These are phyloP conservation scores for Rhagoletis pomonella DNA, from an alignment of 1,140 invertebrate species.

Conservation along the genomic window DNA sequence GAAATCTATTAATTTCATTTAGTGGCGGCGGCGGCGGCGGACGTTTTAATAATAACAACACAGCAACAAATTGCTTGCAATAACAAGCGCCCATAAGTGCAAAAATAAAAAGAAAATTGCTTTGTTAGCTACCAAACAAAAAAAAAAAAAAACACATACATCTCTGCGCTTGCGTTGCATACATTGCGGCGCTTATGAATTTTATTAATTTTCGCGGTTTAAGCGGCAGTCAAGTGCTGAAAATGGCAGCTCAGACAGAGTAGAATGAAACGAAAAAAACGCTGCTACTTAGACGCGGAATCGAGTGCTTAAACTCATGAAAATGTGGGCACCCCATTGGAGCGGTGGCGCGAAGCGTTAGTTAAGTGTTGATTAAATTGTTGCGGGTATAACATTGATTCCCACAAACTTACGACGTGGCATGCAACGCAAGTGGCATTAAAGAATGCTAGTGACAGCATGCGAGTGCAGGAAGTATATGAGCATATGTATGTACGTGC, in stretches of 20 bases:
- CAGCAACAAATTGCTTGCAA: not conserved
- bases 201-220: slow-evolving; percentile 34
- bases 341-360: not conserved
- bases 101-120: no score
- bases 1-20: slow-evolving; percentile 49
- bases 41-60: slow-evolving; percentile 16
- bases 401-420: not conserved
- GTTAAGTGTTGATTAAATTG: slow-evolving; percentile 40
- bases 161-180: not conserved
- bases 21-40: slow-evolving; percentile 28
- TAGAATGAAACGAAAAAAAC: not conserved
- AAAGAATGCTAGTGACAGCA: not conserved
- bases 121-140: not conserved
- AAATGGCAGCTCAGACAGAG: not conserved
- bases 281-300: not conserved
- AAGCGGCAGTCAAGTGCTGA: not conserved
- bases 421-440: not conserved
- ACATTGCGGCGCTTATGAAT: slow-evolving; percentile 39
- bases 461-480: no score
- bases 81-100: not conserved
- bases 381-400: slow-evolving; percentile 26
- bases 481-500: no score
- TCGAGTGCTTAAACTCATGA: not conserved
- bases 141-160: not conserved
- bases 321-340: not conserved